A percentile compares a stretch with the other conserved stretches of the same genome.
Conservation (phyloP, 2,113 vertebrate genomes). For the Oncorhynchus mykiss region DNA sequence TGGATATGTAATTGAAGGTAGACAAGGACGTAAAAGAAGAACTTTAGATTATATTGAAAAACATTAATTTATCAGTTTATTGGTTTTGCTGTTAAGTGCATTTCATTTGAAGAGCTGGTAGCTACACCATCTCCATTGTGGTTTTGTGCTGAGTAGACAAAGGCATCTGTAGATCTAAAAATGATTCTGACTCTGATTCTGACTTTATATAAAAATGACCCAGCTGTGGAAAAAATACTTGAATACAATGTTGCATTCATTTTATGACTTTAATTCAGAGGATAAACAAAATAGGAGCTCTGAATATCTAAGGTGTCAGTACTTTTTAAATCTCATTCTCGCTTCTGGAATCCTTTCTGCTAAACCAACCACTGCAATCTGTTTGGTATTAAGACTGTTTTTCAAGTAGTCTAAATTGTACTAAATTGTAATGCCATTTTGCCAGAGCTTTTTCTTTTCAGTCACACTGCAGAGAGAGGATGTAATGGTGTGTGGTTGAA, state of each 20-base stretch:
- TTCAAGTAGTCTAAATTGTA: constrained; percentile 52
- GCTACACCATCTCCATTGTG: constrained; percentile 41
- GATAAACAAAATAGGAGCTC: constrained; percentile 48
- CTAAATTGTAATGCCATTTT: constrained; percentile 68
- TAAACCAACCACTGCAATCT: constrained; percentile 58
- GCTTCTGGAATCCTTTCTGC: constrained; percentile 52
- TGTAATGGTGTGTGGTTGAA: constrained; percentile 65
- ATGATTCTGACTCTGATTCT: constrained; percentile 63
- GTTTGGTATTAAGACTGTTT: constrained; percentile 64
- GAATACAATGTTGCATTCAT: constrained; percentile 74
- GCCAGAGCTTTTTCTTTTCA: constrained; percentile 54
- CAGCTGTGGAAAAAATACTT: constrained; percentile 49
- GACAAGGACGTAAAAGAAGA: constrained; percentile 16
- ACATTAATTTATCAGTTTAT: constrained; percentile 58
- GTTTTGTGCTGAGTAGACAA: constrained; percentile 76
- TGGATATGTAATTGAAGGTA: constrained; percentile 20
- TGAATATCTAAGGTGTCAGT: constrained; percentile 56
- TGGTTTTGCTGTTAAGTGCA: constrained; percentile 53
- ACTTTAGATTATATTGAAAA: constrained; percentile 49
- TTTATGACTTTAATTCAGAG: constrained; percentile 58
- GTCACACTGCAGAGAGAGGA: constrained; percentile 49
- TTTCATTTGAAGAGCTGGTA: constrained; percentile 72
- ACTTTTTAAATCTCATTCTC: constrained; percentile 59
- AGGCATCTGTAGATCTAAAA: constrained; percentile 81
- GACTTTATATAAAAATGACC: constrained; percentile 70